A percentile compares a stretch with the other conserved stretches of the same genome.
These are phyloP conservation scores for Acipenser transmontanus DNA, from an alignment of 2,797 vertebrate species.

Conservation along the genomic window DNA sequence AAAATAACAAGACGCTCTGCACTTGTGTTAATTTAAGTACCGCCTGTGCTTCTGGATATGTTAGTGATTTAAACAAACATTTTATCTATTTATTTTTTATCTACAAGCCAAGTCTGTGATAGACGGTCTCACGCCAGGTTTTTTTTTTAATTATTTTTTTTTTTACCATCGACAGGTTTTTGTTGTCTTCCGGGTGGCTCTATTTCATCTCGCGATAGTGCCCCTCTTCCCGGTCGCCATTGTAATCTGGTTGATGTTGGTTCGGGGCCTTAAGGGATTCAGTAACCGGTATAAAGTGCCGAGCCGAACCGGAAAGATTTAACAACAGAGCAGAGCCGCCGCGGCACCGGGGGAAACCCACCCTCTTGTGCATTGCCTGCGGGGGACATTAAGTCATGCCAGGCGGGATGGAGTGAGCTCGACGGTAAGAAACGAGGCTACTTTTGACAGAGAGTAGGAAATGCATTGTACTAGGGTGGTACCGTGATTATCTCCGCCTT, in stretches of 20 bases:
- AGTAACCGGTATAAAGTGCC: neutral
- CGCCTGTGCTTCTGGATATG: too few species aligned
- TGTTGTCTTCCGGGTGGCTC: neutral
- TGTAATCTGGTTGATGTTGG: slow-evolving; percentile 3
- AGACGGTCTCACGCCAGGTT: neutral
- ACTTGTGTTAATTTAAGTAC: too few species aligned
- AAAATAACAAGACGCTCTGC: too few species aligned
- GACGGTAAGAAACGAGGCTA: neutral
- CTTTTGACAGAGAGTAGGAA: neutral
- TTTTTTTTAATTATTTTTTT: neutral
- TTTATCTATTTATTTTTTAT: neutral
- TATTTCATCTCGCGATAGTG: neutral
- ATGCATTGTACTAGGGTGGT: neutral
- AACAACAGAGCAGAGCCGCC: neutral
- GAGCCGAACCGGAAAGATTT: neutral
- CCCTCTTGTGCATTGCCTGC: neutral
- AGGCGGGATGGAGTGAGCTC: neutral
- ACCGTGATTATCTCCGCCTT: neutral
- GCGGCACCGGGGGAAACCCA: neutral
- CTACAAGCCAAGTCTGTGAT: neutral
- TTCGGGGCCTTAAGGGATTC: neutral
- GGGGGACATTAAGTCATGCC: neutral
- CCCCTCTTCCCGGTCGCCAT: neutral
- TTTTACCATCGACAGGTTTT: neutral
- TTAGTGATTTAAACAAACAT: neutral